phyloP scores from a whole-genome alignment of 1,140 invertebrate species.

The Heliothis virescens region DNA sequence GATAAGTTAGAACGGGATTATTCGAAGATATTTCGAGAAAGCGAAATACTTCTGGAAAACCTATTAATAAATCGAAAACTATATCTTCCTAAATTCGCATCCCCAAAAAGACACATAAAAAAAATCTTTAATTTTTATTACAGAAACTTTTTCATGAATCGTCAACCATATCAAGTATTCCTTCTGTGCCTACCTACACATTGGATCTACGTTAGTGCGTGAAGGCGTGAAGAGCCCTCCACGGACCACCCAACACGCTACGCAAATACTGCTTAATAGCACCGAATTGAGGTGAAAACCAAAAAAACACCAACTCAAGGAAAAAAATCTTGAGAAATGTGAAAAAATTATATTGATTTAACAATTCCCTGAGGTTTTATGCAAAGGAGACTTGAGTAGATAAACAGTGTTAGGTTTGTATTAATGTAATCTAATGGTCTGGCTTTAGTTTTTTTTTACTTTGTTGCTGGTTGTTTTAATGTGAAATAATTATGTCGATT shows the following conservation, averaged over 20 bases:
- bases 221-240: constrained; percentile 61
- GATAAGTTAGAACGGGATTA: no score
- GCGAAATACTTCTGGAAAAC: no score
- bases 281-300: constrained; percentile 61
- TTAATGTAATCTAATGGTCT: neutral
- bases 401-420: constrained; percentile 19
- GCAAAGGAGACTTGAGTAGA: constrained; percentile 15
- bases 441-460: neutral
- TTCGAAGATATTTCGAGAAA: no score
- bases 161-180: neutral
- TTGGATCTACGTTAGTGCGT: constrained; percentile 11
- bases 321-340: constrained; percentile 32
- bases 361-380: constrained; percentile 40
- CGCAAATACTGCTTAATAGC: constrained; percentile 61
- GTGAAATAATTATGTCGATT: neutral
- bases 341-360: constrained; percentile 43
- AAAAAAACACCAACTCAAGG: constrained; percentile 51
- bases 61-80: no score
- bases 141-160: no score
- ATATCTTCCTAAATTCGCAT: no score
- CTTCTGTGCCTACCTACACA: neutral
- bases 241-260: constrained; percentile 63
- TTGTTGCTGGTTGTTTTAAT: neutral
- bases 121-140: no score
- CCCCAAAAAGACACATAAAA: no score